Base-by-base conservation (phyloP, 2,797 vertebrate species). In the Alectoris magna region DNA sequence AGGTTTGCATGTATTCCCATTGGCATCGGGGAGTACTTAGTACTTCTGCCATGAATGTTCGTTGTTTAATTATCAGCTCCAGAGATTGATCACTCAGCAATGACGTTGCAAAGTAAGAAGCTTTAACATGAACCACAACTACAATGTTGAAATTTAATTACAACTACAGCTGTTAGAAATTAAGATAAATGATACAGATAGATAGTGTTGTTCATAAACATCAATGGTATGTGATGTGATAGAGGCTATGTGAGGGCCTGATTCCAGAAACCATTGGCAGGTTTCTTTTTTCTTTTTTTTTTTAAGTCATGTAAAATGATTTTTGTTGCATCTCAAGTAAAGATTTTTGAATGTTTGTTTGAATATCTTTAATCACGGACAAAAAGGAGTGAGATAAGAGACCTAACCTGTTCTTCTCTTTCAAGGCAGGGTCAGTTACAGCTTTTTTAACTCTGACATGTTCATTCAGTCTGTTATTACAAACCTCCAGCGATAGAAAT, bases 61-160 rank as follows among this genome's bases (percentile, higher is more conserved):
- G 26, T 51, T 79, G 21, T 79, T 72, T 82, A 84, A 84, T 96
- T 89, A 93, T 18, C 19, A 82, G 76, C 10, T 86, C 64, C 68
- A 82, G 68, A 73, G 80, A 31, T 27, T 56, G 38, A 83, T 59
- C 55, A 15, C 64, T 90, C 78, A 83, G 41, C 60, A 73, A 55
- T 31, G 31, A 70, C 49, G 62, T 43, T 82, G 64, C 60, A 88
- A 90, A 87, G 71, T 53, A 41, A 79, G 60, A 72, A 78, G 36
- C 10, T 93, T 76, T 71, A 87, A 14, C 26, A 29, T 21, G 75
- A 90, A 71, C 84, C 80, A 58, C 68, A 91, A 39, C 17, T 76
- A 62, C 43, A 90, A 27, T 49, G n/a, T 4, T 85, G 49, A 48
- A 73, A 60, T 79, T 87, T 82, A 71, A 74, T 87, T 91, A 58